A percentile compares a stretch with the other conserved stretches of the same genome.
phyloP scores from a whole-genome alignment of 1,140 invertebrate genomes.

The Armadillidium nasatum region DNA sequence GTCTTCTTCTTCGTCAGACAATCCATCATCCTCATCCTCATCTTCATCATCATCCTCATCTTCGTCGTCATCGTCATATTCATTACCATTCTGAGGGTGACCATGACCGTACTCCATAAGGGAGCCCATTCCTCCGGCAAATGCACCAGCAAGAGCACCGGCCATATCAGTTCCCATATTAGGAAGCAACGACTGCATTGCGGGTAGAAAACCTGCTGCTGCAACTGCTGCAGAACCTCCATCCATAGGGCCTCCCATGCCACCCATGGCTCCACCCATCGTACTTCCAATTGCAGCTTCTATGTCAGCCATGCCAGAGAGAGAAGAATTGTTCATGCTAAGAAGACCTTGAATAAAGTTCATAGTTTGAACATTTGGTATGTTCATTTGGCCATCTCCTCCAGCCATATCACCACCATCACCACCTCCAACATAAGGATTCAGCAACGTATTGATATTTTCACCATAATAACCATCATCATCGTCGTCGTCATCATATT shows the following conservation, averaged over 20 bases:
- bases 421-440: constrained; percentile 37
- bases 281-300: constrained; percentile 21
- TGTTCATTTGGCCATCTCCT: constrained; percentile 33
- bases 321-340: constrained; percentile 23
- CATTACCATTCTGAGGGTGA: constrained; percentile 24
- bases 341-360: constrained; percentile 41
- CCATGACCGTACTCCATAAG: constrained; percentile 36
- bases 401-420: constrained; percentile 28
- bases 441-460: constrained; percentile 39
- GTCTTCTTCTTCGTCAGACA: constrained; percentile 23
- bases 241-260: constrained; percentile 41
- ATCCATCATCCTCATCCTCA: constrained; percentile 34
- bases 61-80: constrained; percentile 42
- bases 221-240: constrained; percentile 33
- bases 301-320: neutral
- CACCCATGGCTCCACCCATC: constrained; percentile 28
- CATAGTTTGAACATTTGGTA: constrained; percentile 42
- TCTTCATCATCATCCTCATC: constrained; percentile 41
- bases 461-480: constrained; percentile 40
- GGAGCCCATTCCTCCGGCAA: constrained; percentile 29
- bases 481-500: constrained; percentile 39
- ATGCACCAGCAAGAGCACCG: constrained; percentile 36
- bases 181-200: constrained; percentile 42
- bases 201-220: constrained; percentile 35
- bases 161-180: constrained; percentile 35